These are phyloP conservation scores for Menidia beryllina DNA, from an alignment of 2,113 vertebrate genomes.

Conservation along the genomic window DNA sequence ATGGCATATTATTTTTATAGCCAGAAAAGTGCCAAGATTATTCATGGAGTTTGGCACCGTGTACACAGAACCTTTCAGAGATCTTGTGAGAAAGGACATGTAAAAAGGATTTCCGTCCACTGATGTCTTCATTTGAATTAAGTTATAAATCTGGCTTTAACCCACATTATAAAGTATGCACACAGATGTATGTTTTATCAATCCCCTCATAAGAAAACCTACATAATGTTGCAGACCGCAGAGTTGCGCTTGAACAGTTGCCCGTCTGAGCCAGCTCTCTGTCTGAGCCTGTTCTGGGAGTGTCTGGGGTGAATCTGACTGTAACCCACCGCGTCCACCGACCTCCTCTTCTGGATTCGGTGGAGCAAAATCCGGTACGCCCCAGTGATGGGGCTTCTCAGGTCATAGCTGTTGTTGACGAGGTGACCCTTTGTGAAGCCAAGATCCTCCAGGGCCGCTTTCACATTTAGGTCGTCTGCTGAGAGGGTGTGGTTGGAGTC, in stretches of 20 bases:
- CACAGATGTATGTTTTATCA: background rate
- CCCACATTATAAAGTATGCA: background rate
- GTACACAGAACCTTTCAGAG: background rate
- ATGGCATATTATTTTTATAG: background rate
- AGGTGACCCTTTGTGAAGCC: constrained; percentile 75
- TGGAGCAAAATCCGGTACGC: constrained; percentile 78
- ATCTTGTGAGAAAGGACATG: background rate
- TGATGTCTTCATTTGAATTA: no score
- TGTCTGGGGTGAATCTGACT: constrained; percentile 16
- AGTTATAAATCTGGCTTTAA: background rate
- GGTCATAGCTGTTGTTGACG: constrained; percentile 61
- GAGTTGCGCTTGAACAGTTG: constrained; percentile 52
- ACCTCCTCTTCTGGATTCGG: constrained; percentile 69
- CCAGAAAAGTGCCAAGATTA: constrained; percentile 8
- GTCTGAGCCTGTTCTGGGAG: constrained; percentile 29
- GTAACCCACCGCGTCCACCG: constrained; percentile 60
- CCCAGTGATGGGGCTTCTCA: constrained; percentile 75
- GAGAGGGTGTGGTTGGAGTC: constrained; percentile 50
- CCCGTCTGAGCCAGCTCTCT: constrained; percentile 42
- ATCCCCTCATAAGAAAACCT: constrained; percentile 13
- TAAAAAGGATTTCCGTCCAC: background rate
- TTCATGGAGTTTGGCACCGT: constrained; percentile 2
- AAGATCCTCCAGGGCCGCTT: constrained; percentile 66
- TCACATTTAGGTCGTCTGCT: constrained; percentile 69
- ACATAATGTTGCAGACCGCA: constrained; percentile 73